Conservation (phyloP, 2,888 invertebrate genomes). For the Dorcus parallelipipedus region DNA sequence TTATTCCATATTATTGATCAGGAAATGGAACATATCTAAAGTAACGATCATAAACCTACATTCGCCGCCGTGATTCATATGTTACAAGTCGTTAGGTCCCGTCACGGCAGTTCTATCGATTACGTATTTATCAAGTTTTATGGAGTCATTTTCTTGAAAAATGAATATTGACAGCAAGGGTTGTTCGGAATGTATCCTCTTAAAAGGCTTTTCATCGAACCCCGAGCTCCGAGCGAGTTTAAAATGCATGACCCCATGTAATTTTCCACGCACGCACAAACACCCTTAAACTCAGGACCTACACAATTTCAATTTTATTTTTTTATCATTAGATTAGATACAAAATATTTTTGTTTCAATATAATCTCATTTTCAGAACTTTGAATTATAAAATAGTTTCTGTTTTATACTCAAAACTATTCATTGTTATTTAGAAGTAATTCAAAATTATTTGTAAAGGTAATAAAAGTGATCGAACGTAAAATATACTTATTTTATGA, state of each 20-base stretch:
- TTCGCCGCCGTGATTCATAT: constrained; percentile 37
- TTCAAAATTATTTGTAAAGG: no score
- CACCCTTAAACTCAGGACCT: background rate
- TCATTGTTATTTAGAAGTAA: no score
- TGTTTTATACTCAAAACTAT: no score
- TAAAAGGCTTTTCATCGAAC: constrained; percentile 4
- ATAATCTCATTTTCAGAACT: no score
- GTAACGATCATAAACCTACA: constrained; percentile 38
- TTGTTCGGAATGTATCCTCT: constrained; percentile 19
- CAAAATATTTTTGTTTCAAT: no score
- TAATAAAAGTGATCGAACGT: no score
- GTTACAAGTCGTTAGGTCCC: constrained; percentile 43
- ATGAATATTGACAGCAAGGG: constrained; percentile 46
- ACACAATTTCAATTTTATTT: background rate
- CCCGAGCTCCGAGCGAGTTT: background rate
- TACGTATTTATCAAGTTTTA: constrained; percentile 44
- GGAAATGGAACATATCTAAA: constrained; percentile 26
- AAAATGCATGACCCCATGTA: background rate
- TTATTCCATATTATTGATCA: constrained; percentile 23
- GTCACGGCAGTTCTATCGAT: constrained; percentile 38
- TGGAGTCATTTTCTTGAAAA: constrained; percentile 46
- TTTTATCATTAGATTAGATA: background rate
- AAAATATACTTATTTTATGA: no score
- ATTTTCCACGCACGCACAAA: background rate
- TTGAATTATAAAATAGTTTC: no score